Percentiles rank a stretch among this genome's conserved stretches.
phyloP scores from a whole-genome alignment of 92 coral and sea anemone genomes.

The Epizoanthus illoricatus region DNA sequence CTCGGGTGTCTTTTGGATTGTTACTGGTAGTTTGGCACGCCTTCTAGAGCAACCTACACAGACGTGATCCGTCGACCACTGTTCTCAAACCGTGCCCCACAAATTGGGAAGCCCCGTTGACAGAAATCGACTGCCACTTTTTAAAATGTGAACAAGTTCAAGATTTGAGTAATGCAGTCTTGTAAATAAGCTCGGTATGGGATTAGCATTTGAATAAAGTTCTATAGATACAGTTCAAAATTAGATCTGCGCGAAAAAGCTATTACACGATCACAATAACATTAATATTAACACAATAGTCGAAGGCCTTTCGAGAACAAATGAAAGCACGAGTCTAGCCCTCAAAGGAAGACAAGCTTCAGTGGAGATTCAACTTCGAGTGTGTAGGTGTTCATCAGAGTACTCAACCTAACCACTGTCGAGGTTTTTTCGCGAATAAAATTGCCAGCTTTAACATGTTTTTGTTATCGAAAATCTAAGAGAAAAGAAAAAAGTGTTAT shows the following conservation, averaged over 20 bases:
- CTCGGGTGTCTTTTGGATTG: constrained; percentile 31
- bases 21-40: neutral
- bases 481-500: neutral
- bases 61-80: constrained; percentile 16
- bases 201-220: constrained; percentile 24
- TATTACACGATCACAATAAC: constrained; percentile 24
- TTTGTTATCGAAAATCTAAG: neutral
- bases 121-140: constrained; percentile 1
- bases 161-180: constrained; percentile 6
- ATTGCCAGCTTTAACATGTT: no score
- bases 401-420: neutral
- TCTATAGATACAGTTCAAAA: constrained; percentile 3
- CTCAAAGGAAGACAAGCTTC: constrained; percentile 22
- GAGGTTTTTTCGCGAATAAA: neutral
- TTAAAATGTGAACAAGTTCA: constrained; percentile 1
- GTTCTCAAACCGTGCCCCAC: neutral
- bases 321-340: constrained; percentile 28
- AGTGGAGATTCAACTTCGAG: neutral
- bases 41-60: neutral
- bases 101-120: constrained; percentile 22
- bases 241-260: constrained; percentile 21
- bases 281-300: constrained; percentile 24
- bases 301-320: constrained; percentile 25
- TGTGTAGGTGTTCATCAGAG: neutral
- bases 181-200: constrained; percentile 6